These are phyloP conservation scores for Callorhinus ursinus DNA, from an alignment of 2,113 vertebrate genomes.

Conservation along the genomic window DNA sequence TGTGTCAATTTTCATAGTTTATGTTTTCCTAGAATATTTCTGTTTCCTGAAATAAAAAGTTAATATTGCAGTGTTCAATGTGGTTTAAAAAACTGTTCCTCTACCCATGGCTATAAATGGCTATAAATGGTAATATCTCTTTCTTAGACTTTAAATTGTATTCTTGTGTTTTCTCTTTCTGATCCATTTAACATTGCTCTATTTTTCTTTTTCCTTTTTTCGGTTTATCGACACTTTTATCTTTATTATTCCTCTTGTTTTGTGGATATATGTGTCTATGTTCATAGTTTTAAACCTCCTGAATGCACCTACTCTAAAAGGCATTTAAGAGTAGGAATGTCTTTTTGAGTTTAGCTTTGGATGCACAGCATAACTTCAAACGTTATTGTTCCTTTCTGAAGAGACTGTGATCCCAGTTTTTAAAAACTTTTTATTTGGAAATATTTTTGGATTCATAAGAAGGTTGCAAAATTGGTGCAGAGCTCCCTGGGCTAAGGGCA, in stretches of 20 bases:
- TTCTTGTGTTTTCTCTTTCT: neutral
- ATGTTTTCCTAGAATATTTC: constrained; percentile 11
- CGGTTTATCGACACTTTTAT: neutral
- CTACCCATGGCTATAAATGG: neutral
- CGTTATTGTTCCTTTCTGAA: neutral
- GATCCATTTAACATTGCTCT: neutral
- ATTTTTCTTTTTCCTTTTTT: neutral
- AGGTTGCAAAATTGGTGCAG: neutral
- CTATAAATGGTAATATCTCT: neutral
- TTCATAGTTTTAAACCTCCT: neutral
- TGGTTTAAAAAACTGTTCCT: neutral
- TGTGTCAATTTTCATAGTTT: neutral
- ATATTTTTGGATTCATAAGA: neutral
- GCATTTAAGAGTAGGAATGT: neutral
- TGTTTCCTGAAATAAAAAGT: neutral
- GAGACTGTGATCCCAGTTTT: neutral
- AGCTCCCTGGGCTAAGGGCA: neutral
- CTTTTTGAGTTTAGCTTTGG: neutral
- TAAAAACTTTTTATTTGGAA: neutral
- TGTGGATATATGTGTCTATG: neutral
- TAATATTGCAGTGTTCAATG: neutral
- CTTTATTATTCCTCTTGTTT: neutral
- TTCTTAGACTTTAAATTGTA: neutral
- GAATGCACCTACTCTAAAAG: neutral
- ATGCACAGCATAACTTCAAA: neutral